Base-by-base conservation (phyloP, 2,797 vertebrate genomes). In the Premnoplex brunnescens region DNA sequence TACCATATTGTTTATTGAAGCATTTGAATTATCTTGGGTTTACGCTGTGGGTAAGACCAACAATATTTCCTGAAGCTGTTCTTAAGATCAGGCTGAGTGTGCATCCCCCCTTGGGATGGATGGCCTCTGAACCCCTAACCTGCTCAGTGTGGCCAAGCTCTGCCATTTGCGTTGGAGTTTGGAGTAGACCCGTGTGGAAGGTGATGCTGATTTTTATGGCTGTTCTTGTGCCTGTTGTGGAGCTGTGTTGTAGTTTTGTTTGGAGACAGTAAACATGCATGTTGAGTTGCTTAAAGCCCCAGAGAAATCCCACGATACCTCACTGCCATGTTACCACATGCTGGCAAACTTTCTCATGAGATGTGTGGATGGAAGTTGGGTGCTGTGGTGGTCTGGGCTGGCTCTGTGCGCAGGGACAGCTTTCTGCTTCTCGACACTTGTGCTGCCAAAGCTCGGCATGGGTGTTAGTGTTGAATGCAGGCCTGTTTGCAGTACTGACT, bases 321-420 rank as follows among this genome's bases (percentile, higher is more conserved):
- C 34, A 24, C 23, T 77, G 46, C 34, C 2, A 4, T 14, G 7
- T 60, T 68, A 48, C 8, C 14, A 39, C 19, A 14, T 0, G 4
- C 41, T 46, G 48, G 56, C 34, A 64, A 72, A 12, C 37, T 63
- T 56, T 86, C n/a, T 58, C 20, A 23, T 10, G 4, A 14, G 23
- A 10, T 0, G 0, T 34, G 2, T 1, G 3, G 5, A 28, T 52
- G 15, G 41, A 59, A 74, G 19, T 30, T 26, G 27, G 15, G 37
- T 5, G 2, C 5, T 48, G 14, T 1, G 2, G 4, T 39, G 49
- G 28, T 23, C 21, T 27, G 43, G 36, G 8, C 22, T 37, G 44
- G 23, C 37, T 17, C 13, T 1, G 2, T 36, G 34, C 0, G 4
- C 5, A 34, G 39, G 55, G n/a, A 43, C 19, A 43, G 34, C 51